Base-by-base conservation (phyloP, 2,888 invertebrate genomes). In the Dryomyza anilis region DNA sequence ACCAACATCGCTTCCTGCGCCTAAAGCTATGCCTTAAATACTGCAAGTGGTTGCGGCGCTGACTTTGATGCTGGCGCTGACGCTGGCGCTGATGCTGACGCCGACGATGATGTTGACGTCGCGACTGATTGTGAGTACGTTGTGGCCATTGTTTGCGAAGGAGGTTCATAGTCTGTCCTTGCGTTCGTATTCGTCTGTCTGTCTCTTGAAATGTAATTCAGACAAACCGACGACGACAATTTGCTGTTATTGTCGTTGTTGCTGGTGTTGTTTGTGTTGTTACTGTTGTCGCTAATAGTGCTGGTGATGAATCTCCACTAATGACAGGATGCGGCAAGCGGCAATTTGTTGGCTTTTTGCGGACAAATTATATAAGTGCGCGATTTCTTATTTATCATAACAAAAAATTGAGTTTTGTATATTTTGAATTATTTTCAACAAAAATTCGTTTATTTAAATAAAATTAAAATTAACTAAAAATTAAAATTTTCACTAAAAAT, bases 181-280 rank as follows among this genome's bases (percentile, higher is more conserved):
- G 46, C 21, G 19, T 46, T n/a, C 16, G 45, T 12, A 8, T 33
- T 33, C 33, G 12, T 6, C 33, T 33, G 45, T 45, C 46, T 8
- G 46, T 21, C 39, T 39, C 39, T 39, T 12, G 46, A 19, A 19
- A n/a, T 10, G 46, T 14, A n/a, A 16, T n/a, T 19, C 33, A 12
- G n/a, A 16, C 57, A 57, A 46, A 58, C 58, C 33, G 36, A 46
- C 46, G 58, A 58, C 58, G 58, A 58, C 58, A 58, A 45, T 58
- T 45, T 27, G 45, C 29, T 16, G 45, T 58, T 27, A 27, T 45
- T 46, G 21, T 29, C 25, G 39, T 56, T 29, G 5, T 21, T 27
- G 57, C 23, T 39, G 43, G 14, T 16, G 21, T 23, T 39, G 25
- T 43, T 39, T 23, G 39, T 6, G 43, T 43, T 39, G 19, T 12